Conservation (phyloP, 2,113 vertebrate genomes). For the Grallaria varia region DNA sequence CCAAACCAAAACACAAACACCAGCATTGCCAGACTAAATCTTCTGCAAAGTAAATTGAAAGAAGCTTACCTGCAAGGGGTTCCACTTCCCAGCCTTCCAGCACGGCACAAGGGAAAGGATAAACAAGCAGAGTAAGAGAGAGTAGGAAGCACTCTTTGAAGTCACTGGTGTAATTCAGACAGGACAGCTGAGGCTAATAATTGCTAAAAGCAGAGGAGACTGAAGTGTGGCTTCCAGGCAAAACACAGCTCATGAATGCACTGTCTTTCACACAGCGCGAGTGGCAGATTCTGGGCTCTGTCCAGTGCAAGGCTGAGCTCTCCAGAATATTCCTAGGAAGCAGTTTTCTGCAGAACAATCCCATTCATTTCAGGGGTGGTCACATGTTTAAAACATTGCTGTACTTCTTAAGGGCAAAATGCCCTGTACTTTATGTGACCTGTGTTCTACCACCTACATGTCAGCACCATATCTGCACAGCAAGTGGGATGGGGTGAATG, state of each 20-base stretch:
- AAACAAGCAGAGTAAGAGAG: constrained; percentile 72
- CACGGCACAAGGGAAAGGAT: constrained; percentile 74
- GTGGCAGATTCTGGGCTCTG: background rate
- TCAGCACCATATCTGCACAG: background rate
- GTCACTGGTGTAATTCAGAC: constrained; percentile 11
- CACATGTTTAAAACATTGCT: background rate
- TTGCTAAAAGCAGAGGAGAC: background rate
- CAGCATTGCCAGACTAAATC: background rate
- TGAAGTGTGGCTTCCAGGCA: background rate
- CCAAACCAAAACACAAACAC: background rate
- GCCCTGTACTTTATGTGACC: background rate
- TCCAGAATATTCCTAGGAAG: background rate
- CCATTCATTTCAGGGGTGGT: background rate
- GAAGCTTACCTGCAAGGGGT: constrained; percentile 94
- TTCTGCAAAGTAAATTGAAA: background rate
- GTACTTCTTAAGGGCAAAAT: background rate
- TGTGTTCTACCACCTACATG: background rate
- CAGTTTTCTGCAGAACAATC: background rate
- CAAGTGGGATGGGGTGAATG: background rate
- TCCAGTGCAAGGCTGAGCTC: background rate
- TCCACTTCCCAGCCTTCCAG: constrained; percentile 94
- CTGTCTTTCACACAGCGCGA: background rate
- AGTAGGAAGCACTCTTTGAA: constrained; percentile 38
- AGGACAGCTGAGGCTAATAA: background rate
- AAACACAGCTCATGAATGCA: background rate